Conservation (phyloP, 2,797 vertebrate genomes). For the Erithacus rubecula region DNA sequence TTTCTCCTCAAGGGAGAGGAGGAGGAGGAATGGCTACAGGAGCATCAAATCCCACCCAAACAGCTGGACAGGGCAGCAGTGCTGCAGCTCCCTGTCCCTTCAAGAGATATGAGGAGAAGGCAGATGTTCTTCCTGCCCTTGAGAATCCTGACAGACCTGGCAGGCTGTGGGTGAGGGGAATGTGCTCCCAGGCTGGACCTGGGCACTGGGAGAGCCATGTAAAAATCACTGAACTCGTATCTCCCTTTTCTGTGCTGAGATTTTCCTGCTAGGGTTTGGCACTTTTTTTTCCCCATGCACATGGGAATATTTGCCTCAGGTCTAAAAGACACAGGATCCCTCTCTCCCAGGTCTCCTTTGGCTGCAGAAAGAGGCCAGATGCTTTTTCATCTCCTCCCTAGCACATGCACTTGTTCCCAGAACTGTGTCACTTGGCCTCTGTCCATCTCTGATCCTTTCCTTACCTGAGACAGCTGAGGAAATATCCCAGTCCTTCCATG, state of each 20-base stretch:
- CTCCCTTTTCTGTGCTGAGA: background rate
- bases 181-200: background rate
- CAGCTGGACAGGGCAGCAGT: background rate
- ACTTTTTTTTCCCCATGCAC: background rate
- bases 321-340: background rate
- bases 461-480: background rate
- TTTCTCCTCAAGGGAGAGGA: background rate
- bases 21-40: background rate
- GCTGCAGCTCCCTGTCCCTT: background rate
- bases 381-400: background rate
- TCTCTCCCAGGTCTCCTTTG: background rate
- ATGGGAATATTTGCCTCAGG: background rate
- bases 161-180: background rate
- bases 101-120: rapidly evolving
- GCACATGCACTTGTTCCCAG: background rate
- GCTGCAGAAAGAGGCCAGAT: background rate
- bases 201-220: background rate
- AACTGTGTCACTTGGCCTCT: constrained; percentile 19
- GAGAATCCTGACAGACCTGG: background rate
- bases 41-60: rapidly evolving
- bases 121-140: background rate
- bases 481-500: background rate
- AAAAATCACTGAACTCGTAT: background rate
- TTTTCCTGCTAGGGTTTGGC: background rate
- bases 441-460: background rate